These are phyloP conservation scores for Pseudopodoces humilis DNA, from an alignment of 2,113 vertebrate species.

Conservation along the genomic window DNA sequence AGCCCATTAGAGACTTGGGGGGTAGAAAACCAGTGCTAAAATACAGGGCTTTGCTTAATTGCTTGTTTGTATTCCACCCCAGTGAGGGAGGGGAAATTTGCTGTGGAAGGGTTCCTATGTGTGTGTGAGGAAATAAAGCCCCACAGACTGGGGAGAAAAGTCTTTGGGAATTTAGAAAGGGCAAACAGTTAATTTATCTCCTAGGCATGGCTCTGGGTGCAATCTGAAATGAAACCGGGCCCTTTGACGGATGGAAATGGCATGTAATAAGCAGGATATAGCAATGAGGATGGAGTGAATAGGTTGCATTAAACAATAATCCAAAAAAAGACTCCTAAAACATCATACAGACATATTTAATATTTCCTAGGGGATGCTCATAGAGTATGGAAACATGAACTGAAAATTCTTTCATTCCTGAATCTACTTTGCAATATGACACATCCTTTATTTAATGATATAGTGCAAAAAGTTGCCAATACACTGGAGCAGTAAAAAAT, in stretches of 20 bases:
- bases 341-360: not conserved
- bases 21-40: slow-evolving; percentile 43
- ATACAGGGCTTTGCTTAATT: slow-evolving; percentile 62
- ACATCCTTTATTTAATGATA: not conserved
- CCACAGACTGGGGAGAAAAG: not conserved
- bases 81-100: not conserved
- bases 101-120: slow-evolving; percentile 30
- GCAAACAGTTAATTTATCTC: slow-evolving; percentile 59
- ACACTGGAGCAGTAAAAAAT: not conserved
- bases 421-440: accelerated
- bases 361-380: not conserved
- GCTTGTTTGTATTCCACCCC: slow-evolving; percentile 37
- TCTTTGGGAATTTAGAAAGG: slow-evolving; percentile 49
- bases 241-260: not conserved
- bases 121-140: not conserved
- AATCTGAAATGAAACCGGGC: slow-evolving; percentile 6
- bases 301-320: not conserved
- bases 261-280: not conserved
- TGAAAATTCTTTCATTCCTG: not conserved
- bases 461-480: not conserved
- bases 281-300: not conserved
- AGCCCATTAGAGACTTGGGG: slow-evolving; percentile 25
- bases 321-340: not conserved
- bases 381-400: not conserved
- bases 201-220: not conserved